Conservation (phyloP, 2,113 vertebrate genomes). For the Trachemys scripta region DNA sequence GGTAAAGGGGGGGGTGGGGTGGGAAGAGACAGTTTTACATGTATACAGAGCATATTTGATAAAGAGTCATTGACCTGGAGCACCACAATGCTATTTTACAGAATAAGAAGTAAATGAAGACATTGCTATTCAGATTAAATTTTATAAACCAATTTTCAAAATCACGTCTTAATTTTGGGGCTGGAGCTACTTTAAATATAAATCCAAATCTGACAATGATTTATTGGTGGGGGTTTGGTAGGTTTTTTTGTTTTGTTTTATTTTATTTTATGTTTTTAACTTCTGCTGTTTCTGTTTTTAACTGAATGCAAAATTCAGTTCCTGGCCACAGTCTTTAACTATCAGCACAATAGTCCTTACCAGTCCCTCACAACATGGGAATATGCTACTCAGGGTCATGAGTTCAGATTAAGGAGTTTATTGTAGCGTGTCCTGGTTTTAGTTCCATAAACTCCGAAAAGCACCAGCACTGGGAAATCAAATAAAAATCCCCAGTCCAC, state of each 20-base stretch:
- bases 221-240: neutral
- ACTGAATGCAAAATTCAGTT: neutral
- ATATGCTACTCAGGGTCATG: neutral
- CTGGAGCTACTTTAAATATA: neutral
- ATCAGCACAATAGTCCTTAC: neutral
- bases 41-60: neutral
- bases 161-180: neutral
- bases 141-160: neutral
- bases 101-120: neutral
- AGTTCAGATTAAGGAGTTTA: neutral
- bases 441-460: neutral
- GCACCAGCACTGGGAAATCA: neutral
- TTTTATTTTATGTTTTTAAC: neutral
- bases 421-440: neutral
- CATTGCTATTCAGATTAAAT: neutral
- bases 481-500: neutral
- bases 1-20: too few species aligned
- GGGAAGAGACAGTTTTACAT: neutral
- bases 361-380: neutral
- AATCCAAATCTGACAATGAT: neutral
- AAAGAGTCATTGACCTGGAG: neutral
- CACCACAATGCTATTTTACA: neutral
- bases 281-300: neutral
- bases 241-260: too few species aligned
- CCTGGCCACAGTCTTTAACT: neutral